Conservation (phyloP, 2,797 vertebrate species). For the Ctenochaetus hawaiiensis region DNA sequence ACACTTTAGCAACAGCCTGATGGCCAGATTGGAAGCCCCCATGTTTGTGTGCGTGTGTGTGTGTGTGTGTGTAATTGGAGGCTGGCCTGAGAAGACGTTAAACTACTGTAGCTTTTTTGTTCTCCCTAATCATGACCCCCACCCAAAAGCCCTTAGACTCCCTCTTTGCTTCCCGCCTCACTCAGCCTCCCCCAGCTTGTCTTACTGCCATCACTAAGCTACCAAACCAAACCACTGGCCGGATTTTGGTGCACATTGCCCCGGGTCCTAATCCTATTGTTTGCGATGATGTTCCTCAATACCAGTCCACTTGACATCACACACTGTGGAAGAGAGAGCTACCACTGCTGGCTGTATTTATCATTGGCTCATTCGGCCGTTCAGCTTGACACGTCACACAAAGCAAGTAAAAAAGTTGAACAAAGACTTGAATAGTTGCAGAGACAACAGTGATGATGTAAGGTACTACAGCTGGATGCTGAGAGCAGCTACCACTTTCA, state of each 20-base stretch:
- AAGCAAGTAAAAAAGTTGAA: slow-evolving; percentile 33
- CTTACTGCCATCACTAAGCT: slow-evolving; percentile 56
- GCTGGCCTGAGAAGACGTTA: slow-evolving; percentile 62
- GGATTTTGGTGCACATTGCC: slow-evolving; percentile 72
- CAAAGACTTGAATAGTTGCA: slow-evolving; percentile 24
- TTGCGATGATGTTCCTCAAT: slow-evolving; percentile 66
- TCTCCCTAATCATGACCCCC: slow-evolving; percentile 69
- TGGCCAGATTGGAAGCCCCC: slow-evolving; percentile 78
- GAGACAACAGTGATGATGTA: slow-evolving; percentile 44
- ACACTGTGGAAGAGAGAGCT: slow-evolving; percentile 66
- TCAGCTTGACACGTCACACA: slow-evolving; percentile 49
- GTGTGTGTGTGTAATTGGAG: slow-evolving; percentile 58
- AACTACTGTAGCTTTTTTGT: slow-evolving; percentile 81
- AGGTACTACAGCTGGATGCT: slow-evolving; percentile 25
- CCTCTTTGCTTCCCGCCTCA: slow-evolving; percentile 35
- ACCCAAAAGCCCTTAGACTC: slow-evolving; percentile 38
- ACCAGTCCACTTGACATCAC: slow-evolving; percentile 67
- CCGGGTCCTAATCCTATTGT: slow-evolving; percentile 83
- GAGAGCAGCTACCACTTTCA: slow-evolving; percentile 27
- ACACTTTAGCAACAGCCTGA: slow-evolving; percentile 80
- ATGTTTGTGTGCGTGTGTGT: slow-evolving; percentile 41
- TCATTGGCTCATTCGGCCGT: slow-evolving; percentile 56
- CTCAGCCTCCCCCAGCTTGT: slow-evolving; percentile 30
- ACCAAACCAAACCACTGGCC: slow-evolving; percentile 56
- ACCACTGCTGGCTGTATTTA: slow-evolving; percentile 44